Evolutionary conservation across 2,888 invertebrate species (phyloP).

Genomic region (Ganaspis brasiliensis): DNA sequence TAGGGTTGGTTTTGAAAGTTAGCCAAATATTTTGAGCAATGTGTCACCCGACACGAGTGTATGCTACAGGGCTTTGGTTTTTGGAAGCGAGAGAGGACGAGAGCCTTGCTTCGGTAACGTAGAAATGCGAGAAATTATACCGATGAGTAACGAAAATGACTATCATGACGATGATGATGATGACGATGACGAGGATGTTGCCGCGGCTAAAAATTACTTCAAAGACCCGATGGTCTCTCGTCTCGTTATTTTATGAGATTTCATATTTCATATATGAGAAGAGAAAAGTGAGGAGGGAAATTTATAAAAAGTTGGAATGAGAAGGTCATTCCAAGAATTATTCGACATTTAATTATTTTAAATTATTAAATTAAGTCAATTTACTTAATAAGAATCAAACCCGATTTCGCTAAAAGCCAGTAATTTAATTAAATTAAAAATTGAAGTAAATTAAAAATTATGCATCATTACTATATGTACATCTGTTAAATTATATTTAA

Average conservation of each 20-base stretch:
- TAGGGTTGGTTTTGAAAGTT: slow-evolving; percentile 44
- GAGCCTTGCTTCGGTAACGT: slow-evolving; percentile 45
- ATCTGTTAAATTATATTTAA: no score
- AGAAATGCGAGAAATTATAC: slow-evolving; percentile 66
- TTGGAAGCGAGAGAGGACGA: slow-evolving; percentile 53
- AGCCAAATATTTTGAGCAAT: slow-evolving; percentile 69
- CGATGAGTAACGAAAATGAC: slow-evolving; percentile 58
- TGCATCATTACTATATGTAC: no score
- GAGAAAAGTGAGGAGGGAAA: slow-evolving; percentile 19
- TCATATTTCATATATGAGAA: slow-evolving; percentile 26
- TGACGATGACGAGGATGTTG: slow-evolving; percentile 51
- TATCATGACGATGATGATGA: slow-evolving; percentile 47
- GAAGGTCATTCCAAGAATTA: slow-evolving; percentile 2
- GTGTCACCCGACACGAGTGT: slow-evolving; percentile 68
- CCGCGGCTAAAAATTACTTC: slow-evolving; percentile 63
- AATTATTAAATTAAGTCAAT: slow-evolving; percentile 10
- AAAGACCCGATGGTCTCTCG: slow-evolving; percentile 63
- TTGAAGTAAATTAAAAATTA: not conserved
- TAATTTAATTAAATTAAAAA: not conserved
- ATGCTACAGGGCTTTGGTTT: slow-evolving; percentile 55
- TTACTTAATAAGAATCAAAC: slow-evolving; percentile 5
- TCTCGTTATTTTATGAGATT: slow-evolving; percentile 64
- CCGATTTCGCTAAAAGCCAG: not conserved
- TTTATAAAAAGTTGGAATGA: slow-evolving; percentile 1
- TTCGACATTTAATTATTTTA: not conserved